Conservation (phyloP, 30 jellyfish, hydroid and myxozoan genomes). For the Aurelia coerulea region DNA sequence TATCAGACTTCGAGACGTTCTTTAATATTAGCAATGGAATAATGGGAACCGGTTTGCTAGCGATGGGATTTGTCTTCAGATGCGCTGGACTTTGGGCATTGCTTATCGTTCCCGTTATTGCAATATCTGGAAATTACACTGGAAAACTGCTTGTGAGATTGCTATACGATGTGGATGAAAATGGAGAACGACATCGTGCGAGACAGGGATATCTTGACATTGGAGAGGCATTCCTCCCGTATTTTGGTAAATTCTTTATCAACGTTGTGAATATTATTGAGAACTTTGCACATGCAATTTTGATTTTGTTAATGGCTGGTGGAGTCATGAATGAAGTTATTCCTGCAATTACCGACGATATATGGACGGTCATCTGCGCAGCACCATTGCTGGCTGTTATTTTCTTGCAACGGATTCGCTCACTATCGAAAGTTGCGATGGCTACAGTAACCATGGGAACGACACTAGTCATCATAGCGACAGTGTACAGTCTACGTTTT, state of each 20-base stretch:
- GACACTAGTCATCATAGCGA: constrained; percentile 11
- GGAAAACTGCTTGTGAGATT: constrained; percentile 49
- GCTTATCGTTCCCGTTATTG: constrained; percentile 46
- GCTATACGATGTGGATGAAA: constrained; percentile 44
- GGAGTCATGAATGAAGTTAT: constrained; percentile 69
- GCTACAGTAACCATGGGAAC: constrained; percentile 47
- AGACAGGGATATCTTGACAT: constrained; percentile 64
- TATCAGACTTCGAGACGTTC: constrained; percentile 64
- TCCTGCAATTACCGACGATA: constrained; percentile 55
- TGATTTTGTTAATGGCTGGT: constrained; percentile 61
- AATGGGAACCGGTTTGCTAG: constrained; percentile 76
- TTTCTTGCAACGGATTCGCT: constrained; percentile 41
- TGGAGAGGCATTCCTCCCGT: constrained; percentile 48
- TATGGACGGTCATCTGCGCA: constrained; percentile 62
- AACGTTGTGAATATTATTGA: constrained; percentile 44
- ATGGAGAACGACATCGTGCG: constrained; percentile 30
- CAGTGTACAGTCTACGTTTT: constrained; percentile 50
- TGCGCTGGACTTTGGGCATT: constrained; percentile 74
- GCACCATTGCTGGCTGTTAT: constrained; percentile 37
- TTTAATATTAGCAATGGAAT: constrained; percentile 69
- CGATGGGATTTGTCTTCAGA: constrained; percentile 75
- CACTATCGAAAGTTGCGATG: constrained; percentile 49
- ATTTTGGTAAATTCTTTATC: constrained; percentile 53
- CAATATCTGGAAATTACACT: constrained; percentile 52
- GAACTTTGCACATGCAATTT: constrained; percentile 68